These are phyloP conservation scores for Apus apus DNA, from an alignment of 2,113 vertebrate genomes.

Conservation along the genomic window DNA sequence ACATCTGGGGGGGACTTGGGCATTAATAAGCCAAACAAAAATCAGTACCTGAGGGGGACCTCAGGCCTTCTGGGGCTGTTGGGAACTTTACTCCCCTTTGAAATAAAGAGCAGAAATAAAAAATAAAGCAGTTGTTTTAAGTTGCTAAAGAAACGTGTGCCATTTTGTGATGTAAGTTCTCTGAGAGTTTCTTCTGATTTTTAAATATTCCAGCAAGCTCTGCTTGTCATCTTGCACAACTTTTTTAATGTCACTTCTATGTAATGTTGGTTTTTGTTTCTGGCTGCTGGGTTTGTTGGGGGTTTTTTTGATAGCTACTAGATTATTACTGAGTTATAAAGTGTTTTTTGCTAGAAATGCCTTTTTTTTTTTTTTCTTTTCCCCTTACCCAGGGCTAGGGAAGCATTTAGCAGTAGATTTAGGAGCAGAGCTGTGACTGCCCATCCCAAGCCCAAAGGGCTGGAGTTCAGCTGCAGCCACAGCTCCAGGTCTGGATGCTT, in stretches of 20 bases:
- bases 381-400: not conserved
- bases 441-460: not conserved
- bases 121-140: not conserved
- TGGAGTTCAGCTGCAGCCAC: not conserved
- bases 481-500: not conserved
- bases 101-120: not conserved
- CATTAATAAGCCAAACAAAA: not conserved
- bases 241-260: not conserved
- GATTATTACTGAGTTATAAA: not conserved
- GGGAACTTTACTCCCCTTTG: not conserved
- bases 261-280: not conserved
- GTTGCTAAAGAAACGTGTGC: not conserved
- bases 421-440: not conserved
- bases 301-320: not conserved
- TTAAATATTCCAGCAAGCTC: not conserved
- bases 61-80: not conserved
- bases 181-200: not conserved
- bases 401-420: not conserved
- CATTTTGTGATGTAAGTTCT: not conserved
- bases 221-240: not conserved
- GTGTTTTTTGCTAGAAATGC: not conserved
- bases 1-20: not conserved
- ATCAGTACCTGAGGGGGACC: accelerated
- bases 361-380: not conserved
- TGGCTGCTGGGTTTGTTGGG: no score